A percentile compares a stretch with the other conserved stretches of the same genome.
These are phyloP conservation scores for Trissolcus basalis DNA, from an alignment of 1,140 invertebrate genomes.

Conservation along the genomic window DNA sequence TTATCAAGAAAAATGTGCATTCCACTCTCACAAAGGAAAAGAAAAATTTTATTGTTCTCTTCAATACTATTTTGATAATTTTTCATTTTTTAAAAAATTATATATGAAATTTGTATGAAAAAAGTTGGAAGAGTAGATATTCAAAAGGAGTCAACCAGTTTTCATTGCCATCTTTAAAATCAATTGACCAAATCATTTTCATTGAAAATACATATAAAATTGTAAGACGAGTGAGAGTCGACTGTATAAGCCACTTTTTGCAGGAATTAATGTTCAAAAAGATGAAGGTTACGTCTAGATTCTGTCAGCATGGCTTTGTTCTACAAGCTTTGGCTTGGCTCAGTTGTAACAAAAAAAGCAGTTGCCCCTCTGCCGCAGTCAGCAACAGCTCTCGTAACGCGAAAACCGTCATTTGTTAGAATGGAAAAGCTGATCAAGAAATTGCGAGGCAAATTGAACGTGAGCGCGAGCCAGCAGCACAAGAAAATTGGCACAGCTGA, in stretches of 20 bases:
- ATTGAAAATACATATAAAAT: too few relatives aligned
- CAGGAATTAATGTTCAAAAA: slow-evolving; percentile 57
- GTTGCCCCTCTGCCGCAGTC: slow-evolving; percentile 14
- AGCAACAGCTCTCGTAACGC: slow-evolving; percentile 61
- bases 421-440: slow-evolving; percentile 71
- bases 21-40: slow-evolving; percentile 24
- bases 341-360: slow-evolving; percentile 36
- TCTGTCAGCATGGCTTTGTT: slow-evolving; percentile 59
- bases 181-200: too few relatives aligned
- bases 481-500: slow-evolving; percentile 45
- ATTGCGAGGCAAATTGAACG: slow-evolving; percentile 67
- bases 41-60: neutral
- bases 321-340: slow-evolving; percentile 45
- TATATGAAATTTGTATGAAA: too few relatives aligned
- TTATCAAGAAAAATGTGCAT: slow-evolving; percentile 4
- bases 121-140: too few relatives aligned
- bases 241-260: slow-evolving; percentile 51
- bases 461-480: slow-evolving; percentile 22
- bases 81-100: neutral
- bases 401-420: slow-evolving; percentile 73
- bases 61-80: neutral
- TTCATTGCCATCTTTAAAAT: too few relatives aligned
- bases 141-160: too few relatives aligned
- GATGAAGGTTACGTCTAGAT: slow-evolving; percentile 55
- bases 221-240: slow-evolving; percentile 45